Evolutionary conservation across 2,797 vertebrate species (phyloP).

Genomic region (Tokudaia muenninki): DNA sequence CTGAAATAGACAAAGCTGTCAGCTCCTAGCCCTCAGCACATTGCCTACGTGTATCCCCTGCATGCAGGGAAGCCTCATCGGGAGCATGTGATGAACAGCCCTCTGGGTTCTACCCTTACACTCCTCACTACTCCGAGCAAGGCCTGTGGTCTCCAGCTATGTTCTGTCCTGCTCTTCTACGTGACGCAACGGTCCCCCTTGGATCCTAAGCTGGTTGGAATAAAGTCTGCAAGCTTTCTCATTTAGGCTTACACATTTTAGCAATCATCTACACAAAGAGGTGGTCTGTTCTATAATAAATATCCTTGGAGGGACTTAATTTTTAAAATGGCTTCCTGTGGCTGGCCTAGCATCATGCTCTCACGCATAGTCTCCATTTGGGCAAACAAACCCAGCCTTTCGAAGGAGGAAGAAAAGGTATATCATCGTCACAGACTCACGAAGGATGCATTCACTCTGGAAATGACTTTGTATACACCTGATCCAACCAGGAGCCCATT

Average conservation of each 20-base stretch:
- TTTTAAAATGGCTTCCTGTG: slow-evolving; percentile 35
- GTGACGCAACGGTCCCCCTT: background rate
- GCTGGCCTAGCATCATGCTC: background rate
- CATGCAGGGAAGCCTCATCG: background rate
- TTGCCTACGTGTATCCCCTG: background rate
- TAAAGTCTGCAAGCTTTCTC: slow-evolving; percentile 45
- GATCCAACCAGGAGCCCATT: background rate
- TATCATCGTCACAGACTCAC: background rate
- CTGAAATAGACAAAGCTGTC: background rate
- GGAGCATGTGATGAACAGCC: background rate
- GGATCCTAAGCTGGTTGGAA: background rate
- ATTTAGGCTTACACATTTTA: slow-evolving; percentile 1
- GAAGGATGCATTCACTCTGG: background rate
- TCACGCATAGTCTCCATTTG: slow-evolving; percentile 23
- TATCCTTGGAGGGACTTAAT: slow-evolving; percentile 61
- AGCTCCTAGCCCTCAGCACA: background rate
- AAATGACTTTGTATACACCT: background rate
- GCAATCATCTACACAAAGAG: slow-evolving; percentile 40
- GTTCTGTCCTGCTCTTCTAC: slow-evolving; percentile 1
- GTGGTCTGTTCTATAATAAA: slow-evolving; percentile 15
- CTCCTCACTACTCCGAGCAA: background rate
- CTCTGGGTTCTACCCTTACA: background rate
- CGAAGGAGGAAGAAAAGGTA: background rate
- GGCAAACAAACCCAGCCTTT: background rate
- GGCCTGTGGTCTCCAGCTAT: background rate